These are phyloP conservation scores for Connochaetes taurinus DNA, from an alignment of 2,113 vertebrate genomes.

Conservation along the genomic window DNA sequence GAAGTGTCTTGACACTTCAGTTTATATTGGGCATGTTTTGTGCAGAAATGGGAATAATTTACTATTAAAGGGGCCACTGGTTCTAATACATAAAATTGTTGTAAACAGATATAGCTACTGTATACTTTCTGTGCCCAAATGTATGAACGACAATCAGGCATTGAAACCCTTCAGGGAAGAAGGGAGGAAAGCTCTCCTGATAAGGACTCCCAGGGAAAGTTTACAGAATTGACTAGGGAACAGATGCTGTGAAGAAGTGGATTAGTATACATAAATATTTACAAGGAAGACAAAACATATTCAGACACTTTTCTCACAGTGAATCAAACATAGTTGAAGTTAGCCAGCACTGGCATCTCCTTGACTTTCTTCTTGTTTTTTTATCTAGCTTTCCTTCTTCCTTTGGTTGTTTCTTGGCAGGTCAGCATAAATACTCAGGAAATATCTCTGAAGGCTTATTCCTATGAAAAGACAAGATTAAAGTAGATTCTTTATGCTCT, in stretches of 20 bases:
- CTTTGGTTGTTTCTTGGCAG: not conserved
- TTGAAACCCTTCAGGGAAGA: not conserved
- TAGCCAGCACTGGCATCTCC: not conserved
- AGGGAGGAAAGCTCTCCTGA: not conserved
- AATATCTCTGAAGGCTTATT: constrained; percentile 8
- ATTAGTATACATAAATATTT: not conserved
- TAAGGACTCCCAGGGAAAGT: not conserved
- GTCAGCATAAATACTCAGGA: not conserved
- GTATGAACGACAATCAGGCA: not conserved
- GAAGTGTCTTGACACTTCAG: not conserved
- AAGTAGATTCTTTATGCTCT: constrained; percentile 37
- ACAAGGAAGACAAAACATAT: not conserved
- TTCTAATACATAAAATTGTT: not conserved
- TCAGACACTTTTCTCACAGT: not conserved
- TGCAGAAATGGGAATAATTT: not conserved
- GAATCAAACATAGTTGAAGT: not conserved
- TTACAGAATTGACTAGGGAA: not conserved
- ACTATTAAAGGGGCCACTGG: not conserved
- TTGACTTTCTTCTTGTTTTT: not conserved
- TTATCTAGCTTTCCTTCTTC: not conserved
- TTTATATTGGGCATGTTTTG: not conserved
- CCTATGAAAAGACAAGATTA: constrained; percentile 30
- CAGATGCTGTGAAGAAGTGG: not conserved
- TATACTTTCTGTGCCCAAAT: not conserved
- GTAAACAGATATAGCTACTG: not conserved